phyloP scores from a whole-genome alignment of 2,797 vertebrate species.

The Octomys mimax region DNA sequence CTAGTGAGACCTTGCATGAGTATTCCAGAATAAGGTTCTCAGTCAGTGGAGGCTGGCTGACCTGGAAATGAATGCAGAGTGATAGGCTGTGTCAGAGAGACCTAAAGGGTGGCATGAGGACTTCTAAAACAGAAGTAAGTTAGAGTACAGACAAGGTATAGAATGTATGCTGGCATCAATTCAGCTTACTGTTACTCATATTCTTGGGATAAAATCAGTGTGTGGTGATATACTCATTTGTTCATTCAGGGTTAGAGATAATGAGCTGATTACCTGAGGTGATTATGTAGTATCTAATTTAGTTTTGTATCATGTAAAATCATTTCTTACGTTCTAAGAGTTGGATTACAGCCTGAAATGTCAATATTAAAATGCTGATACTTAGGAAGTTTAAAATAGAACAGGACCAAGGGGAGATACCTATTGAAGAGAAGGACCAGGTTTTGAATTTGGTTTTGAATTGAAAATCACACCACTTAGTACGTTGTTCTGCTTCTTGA shows the following conservation, averaged over 20 bases:
- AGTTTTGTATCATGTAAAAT: neutral
- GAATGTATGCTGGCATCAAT: neutral
- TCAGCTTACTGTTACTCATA: conserved; percentile 9
- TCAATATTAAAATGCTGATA: conserved; percentile 17
- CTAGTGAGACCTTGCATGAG: neutral
- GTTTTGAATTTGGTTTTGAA: neutral
- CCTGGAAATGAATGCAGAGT: neutral
- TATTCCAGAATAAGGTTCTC: conserved; percentile 32
- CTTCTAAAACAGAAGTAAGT: neutral
- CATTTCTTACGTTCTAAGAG: conserved; percentile 7
- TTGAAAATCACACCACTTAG: neutral
- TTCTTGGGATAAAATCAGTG: neutral
- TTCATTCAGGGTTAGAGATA: neutral
- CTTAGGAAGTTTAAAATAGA: conserved; percentile 7
- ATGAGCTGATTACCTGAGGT: neutral
- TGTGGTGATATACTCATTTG: neutral
- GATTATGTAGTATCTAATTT: neutral
- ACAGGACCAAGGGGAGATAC: neutral
- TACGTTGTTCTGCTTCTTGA: neutral
- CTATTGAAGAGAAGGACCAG: neutral
- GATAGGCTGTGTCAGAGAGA: neutral
- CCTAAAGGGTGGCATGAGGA: neutral
- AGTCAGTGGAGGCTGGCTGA: neutral
- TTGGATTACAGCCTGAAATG: neutral
- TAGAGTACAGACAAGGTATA: neutral